Percentiles rank a stretch among this genome's conserved stretches.
Conservation (phyloP, 2,888 invertebrate species). For the Bembecia ichneumoniformis region DNA sequence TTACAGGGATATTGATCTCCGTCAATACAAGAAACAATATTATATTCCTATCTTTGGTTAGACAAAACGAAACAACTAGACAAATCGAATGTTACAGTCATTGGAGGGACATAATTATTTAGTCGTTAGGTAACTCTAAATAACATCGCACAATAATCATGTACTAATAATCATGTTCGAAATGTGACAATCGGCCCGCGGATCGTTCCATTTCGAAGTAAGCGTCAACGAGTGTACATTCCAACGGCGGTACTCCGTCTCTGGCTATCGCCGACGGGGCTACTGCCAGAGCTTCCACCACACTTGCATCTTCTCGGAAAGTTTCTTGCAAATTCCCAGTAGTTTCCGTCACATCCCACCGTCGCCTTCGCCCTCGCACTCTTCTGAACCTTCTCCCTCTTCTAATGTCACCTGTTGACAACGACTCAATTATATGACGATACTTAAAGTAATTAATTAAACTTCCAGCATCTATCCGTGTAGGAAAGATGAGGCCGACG, state of each 20-base stretch:
- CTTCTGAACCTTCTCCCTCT: conserved; percentile 83
- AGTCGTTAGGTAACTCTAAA: conserved; percentile 67
- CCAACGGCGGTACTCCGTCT: conserved; percentile 12
- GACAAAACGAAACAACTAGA: conserved; percentile 64
- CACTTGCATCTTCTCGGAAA: conserved; percentile 90
- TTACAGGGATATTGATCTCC: conserved; percentile 59
- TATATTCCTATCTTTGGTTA: conserved; percentile 61
- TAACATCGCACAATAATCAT: conserved; percentile 67
- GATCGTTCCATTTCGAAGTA: conserved; percentile 62
- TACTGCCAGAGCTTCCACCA: conserved; percentile 89
- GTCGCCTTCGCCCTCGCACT: conserved; percentile 68
- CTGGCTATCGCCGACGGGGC: conserved; percentile 2
- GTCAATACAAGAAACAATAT: conserved; percentile 49
- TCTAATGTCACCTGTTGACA: conserved; percentile 83
- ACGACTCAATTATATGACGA: conserved; percentile 10
- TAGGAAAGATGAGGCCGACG: too few species aligned
- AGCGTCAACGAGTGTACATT: conserved; percentile 61
- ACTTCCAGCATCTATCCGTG: too few species aligned
- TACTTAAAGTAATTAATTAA: too few species aligned
- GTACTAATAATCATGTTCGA: conserved; percentile 62
- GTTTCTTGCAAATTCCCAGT: conserved; percentile 90
- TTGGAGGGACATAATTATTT: conserved; percentile 68
- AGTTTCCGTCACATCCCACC: conserved; percentile 94
- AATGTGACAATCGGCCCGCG: conserved; percentile 52
- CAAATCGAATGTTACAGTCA: conserved; percentile 62